phyloP scores from a whole-genome alignment of 2,113 vertebrate species.

The Scophthalmus maximus region DNA sequence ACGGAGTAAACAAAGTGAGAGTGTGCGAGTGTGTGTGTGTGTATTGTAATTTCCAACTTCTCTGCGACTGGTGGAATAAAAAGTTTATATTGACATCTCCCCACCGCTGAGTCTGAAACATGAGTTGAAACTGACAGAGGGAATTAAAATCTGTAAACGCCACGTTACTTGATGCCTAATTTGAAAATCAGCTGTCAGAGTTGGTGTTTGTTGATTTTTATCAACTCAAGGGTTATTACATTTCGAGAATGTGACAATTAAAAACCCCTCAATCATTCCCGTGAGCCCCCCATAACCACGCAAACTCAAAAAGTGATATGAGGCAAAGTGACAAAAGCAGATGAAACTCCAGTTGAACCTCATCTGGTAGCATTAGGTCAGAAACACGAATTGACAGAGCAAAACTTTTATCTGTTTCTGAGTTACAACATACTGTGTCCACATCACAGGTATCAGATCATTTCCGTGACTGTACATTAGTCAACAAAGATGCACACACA shows the following conservation, averaged over 20 bases:
- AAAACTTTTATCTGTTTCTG: background rate
- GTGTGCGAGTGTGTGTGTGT: background rate
- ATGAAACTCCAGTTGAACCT: constrained; percentile 13
- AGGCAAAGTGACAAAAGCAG: constrained; percentile 25
- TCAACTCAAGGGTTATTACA: constrained; percentile 82
- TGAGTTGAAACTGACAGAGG: constrained; percentile 82
- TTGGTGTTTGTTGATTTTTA: constrained; percentile 84
- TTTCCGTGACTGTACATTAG: background rate
- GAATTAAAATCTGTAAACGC: constrained; percentile 83
- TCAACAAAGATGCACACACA: background rate
- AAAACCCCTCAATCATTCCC: constrained; percentile 80
- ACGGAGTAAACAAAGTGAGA: constrained; percentile 62
- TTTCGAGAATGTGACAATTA: constrained; percentile 83
- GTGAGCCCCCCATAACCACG: constrained; percentile 53
- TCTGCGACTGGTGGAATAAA: constrained; percentile 70
- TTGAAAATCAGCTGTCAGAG: constrained; percentile 80
- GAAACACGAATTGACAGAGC: background rate
- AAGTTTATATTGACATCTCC: constrained; percentile 77
- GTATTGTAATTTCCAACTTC: constrained; percentile 68
- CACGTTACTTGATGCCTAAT: constrained; percentile 73
- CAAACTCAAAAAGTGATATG: constrained; percentile 45
- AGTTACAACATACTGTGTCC: constrained; percentile 16
- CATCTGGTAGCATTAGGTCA: constrained; percentile 10
- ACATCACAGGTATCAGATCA: constrained; percentile 19
- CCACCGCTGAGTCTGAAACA: constrained; percentile 74